Evolutionary conservation across 2,797 vertebrate species (phyloP), one percentile per base, ranked within the genome.

Genomic region (Sebastiscus albofasciatus): DNA sequence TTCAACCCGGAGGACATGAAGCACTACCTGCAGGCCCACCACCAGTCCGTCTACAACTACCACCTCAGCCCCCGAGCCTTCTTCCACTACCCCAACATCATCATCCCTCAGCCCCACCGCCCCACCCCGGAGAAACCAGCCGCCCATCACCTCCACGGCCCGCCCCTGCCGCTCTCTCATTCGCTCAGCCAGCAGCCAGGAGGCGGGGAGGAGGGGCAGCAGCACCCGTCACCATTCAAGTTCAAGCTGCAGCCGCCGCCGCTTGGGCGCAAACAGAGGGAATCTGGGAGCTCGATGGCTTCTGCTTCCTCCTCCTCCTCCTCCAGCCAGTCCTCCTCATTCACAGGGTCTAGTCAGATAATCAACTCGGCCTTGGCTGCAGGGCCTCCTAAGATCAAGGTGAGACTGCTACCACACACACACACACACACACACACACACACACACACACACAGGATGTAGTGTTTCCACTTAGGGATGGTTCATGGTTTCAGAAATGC

Each of bases 1-100:
- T 98, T 98, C 92, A 98, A 96, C 93, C 95, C 97, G 0, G 97
- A 98, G 93, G 97, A 98, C 95, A 98, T 98, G 97, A 98, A 98
- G 91, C 97, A 97, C 90, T 98, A 97, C 95, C 96, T 98, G 83
- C 97, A 98, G 95, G 97, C 97, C 59, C 97, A 98, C 90, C 96
- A 96, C 66, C 97, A 98, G 94, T 97, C 97, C 5, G 97, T 98
- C 67, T 98, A 98, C 94, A 98, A 98, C 94, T 98, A 98, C 94
- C 97, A 98, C 95, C 97, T 98, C 89, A 98, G 97, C 87, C 97
- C 97, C 5, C 94, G 97, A 22, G 97, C 97, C 72, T 98, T 98
- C 94, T 95, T 98, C 78, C 97, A 98, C 94, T 98, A 98, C 93
- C 97, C 97, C 59, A 97, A 95, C 94, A 97, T 98, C 64, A 79